Evolutionary conservation across 2,113 vertebrate species (phyloP).

Genomic region (Ciconia boyciana): DNA sequence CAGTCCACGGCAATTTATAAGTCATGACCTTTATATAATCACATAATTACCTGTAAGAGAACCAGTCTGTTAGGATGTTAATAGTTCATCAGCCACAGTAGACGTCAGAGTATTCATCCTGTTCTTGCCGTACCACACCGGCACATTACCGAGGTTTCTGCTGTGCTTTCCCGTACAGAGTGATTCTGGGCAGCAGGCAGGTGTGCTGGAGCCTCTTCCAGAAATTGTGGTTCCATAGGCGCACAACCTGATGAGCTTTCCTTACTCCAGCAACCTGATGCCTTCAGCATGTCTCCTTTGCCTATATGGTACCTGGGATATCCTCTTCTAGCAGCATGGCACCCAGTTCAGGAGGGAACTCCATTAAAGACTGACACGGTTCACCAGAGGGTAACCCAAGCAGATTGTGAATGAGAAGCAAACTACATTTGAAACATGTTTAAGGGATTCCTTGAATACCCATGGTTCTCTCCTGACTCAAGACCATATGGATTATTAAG

Average conservation of each 20-base stretch:
- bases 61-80: background rate
- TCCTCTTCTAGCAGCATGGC: background rate
- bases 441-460: background rate
- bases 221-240: rapidly evolving
- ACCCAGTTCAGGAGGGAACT: background rate
- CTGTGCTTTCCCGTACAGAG: background rate
- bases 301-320: background rate
- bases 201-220: background rate
- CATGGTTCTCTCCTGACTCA: background rate
- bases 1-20: background rate
- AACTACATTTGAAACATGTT: background rate
- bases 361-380: rapidly evolving
- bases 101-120: rapidly evolving
- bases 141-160: background rate
- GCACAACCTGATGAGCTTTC: background rate
- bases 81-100: background rate
- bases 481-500: background rate
- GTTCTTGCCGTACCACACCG: background rate
- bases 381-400: background rate
- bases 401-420: background rate
- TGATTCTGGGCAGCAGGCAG: background rate
- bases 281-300: background rate
- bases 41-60: background rate
- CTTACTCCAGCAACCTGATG: background rate
- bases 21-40: background rate